Conservation (phyloP, 2,113 vertebrate genomes). For the Pycnonotus jocosus region DNA sequence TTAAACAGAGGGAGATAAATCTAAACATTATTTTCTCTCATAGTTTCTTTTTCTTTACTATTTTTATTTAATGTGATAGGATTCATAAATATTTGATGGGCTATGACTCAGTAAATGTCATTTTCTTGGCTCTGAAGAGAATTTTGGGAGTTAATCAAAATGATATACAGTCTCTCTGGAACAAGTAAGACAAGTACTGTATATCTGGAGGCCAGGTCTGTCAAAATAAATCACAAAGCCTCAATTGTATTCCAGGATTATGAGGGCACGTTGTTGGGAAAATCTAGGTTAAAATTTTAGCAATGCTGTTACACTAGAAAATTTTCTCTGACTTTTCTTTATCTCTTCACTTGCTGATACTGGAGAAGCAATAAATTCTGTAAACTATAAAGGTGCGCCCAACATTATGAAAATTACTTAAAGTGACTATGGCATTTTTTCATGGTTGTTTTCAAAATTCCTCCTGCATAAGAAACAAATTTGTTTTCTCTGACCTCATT, state of each 20-base stretch:
- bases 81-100: neutral
- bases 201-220: neutral
- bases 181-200: neutral
- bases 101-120: neutral
- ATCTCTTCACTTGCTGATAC: neutral
- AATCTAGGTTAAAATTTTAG: neutral
- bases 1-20: neutral
- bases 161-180: neutral
- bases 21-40: neutral
- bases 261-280: neutral
- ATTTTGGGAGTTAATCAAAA: neutral
- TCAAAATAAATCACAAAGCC: neutral
- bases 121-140: conserved; percentile 16
- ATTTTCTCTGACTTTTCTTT: neutral
- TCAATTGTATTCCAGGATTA: neutral
- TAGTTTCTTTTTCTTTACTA: neutral
- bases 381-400: neutral
- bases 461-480: neutral
- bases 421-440: neutral
- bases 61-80: conserved; percentile 3
- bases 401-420: neutral
- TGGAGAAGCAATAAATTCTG: neutral
- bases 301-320: neutral
- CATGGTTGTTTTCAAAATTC: neutral
- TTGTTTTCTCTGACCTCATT: neutral